Conservation (phyloP, 1,140 invertebrate species). For the Papilio polytes region DNA sequence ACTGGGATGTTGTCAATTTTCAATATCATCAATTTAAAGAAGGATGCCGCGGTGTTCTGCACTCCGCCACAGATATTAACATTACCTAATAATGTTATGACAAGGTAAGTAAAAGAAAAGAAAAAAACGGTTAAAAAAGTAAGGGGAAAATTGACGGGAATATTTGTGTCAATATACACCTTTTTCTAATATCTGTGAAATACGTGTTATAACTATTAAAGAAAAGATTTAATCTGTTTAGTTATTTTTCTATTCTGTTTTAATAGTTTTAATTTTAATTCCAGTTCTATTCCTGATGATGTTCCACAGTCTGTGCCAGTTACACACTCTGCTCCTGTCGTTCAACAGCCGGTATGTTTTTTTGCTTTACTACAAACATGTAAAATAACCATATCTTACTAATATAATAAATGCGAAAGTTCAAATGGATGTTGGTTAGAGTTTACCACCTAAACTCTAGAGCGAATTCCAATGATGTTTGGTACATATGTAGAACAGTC, state of each 20-base stretch:
- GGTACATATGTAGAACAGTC: too few species aligned
- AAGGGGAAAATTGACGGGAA: too few species aligned
- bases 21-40: conserved; percentile 87
- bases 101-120: conserved; percentile 52
- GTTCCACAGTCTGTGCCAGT: conserved; percentile 43
- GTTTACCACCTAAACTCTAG: too few species aligned
- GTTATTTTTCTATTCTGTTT: not conserved
- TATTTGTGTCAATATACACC: too few species aligned
- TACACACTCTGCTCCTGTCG: conserved; percentile 29
- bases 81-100: conserved; percentile 62
- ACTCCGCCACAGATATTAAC: conserved; percentile 83
- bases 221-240: too few species aligned
- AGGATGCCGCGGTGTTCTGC: conserved; percentile 84
- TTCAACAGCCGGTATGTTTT: conserved; percentile 23
- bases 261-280: conserved; percentile 28
- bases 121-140: not conserved
- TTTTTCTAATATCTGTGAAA: too few species aligned
- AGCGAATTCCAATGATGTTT: too few species aligned
- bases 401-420: too few species aligned
- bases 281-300: conserved; percentile 56
- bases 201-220: too few species aligned
- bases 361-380: not conserved
- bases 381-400: too few species aligned
- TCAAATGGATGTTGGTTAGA: too few species aligned
- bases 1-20: conserved; percentile 89